These are phyloP conservation scores for Sicus ferrugineus DNA, from an alignment of 2,888 invertebrate genomes.

Conservation along the genomic window DNA sequence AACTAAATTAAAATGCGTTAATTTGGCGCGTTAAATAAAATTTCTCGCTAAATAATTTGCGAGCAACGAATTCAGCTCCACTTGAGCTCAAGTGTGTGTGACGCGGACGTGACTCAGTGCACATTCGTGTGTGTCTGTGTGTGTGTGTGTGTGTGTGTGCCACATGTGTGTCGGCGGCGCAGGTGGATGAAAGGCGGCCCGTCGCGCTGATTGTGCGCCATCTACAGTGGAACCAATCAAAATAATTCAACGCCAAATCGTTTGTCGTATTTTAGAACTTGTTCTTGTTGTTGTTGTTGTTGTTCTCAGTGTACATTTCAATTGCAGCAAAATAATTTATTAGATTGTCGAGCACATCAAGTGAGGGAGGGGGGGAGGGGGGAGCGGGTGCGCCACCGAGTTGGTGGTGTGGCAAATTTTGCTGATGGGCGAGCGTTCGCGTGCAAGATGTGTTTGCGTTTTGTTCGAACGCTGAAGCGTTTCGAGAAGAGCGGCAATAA, in stretches of 20 bases:
- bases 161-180: neutral
- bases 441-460: neutral
- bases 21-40: slow-evolving; percentile 50
- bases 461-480: neutral
- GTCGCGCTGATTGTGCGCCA: neutral
- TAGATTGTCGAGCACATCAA: neutral
- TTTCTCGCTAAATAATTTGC: slow-evolving; percentile 62
- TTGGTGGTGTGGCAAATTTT: neutral
- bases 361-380: neutral
- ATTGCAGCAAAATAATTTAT: slow-evolving; percentile 4
- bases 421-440: neutral
- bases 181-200: neutral
- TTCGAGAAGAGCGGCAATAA: neutral
- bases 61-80: slow-evolving; percentile 35
- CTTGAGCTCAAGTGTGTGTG: slow-evolving; percentile 15
- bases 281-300: slow-evolving; percentile 34
- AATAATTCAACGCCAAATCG: slow-evolving; percentile 26
- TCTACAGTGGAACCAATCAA: slow-evolving; percentile 23
- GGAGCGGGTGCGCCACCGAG: neutral
- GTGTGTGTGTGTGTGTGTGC: slow-evolving; percentile 5
- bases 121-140: neutral
- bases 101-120: too few relatives aligned
- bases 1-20: slow-evolving; percentile 48
- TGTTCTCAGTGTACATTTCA: slow-evolving; percentile 19
- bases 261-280: slow-evolving; percentile 32